Base-by-base conservation (phyloP, 2,888 invertebrate genomes). In the Andrena minutula region DNA sequence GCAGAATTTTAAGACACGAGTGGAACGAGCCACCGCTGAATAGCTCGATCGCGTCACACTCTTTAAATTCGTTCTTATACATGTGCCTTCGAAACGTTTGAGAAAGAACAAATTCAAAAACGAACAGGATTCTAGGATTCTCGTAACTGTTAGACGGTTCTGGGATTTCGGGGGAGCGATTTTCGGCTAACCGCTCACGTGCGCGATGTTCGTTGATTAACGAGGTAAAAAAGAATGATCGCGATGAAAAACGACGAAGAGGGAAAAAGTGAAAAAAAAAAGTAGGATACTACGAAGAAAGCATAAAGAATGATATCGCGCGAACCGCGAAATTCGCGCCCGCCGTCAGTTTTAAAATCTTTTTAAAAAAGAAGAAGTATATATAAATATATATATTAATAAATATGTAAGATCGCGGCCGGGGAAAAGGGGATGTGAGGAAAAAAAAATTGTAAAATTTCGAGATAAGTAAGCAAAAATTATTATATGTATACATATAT, bases 41-140 rank as follows among this genome's bases (percentile, higher is more conserved):
- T 16, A 12, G 35, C 61, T 53, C 53, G 49, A 51, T 12, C 20
- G 53, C 35, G 61, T 47, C 35, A 10, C 47, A 10, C 20, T 64
- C 32, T 70, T 64, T 26, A 69, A 84, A 76, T 79, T 78, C 68
- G 64, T 78, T 72, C 78, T 63, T 66, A 65, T 74, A 84, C 60
- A 90, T 88, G 91, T 91, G 91, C 91, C 91, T 91, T 91, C 75
- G 80, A 88, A 81, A 87, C 71, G 79, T 88, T 85, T 79, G 51
- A 51, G 49, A 74, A 26, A 66, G 53, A 56, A 64, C 26, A 70
- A 60, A 56, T 23, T 23, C 56, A 8, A 53, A 53, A 75, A 41
- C 12, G 47, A 35, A 69, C 60, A 66, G 10, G 53, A 64, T 47
- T 63, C 60, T 23, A n/a, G 65, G 41, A 68, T 74, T 60, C 30